Conservation (phyloP, 2,113 vertebrate genomes). For the Bungarus multicinctus region DNA sequence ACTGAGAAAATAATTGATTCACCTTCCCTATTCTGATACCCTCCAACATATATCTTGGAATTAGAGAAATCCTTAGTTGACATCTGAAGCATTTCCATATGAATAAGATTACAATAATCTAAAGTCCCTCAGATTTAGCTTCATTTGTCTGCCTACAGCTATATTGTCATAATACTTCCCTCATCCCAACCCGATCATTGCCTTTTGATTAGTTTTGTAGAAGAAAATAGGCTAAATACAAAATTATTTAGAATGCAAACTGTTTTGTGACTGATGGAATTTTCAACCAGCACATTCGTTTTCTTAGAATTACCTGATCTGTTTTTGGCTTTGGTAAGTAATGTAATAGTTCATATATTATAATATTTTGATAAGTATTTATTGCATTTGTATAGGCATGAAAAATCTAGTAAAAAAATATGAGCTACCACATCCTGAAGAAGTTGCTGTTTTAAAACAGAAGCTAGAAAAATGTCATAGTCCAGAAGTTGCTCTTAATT, state of each 20-base stretch:
- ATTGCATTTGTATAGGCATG: conserved; percentile 71
- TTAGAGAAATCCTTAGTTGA: background rate
- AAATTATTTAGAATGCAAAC: background rate
- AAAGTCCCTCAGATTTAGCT: background rate
- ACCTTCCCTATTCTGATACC: background rate
- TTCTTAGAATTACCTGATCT: background rate
- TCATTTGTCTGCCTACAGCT: background rate
- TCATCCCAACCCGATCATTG: too few species aligned
- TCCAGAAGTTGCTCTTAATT: conserved; percentile 71
- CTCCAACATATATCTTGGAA: background rate
- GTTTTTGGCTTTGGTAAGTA: background rate
- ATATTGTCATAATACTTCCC: background rate
- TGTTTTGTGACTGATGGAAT: background rate
- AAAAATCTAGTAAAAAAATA: conserved; percentile 89
- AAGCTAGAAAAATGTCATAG: conserved; percentile 88
- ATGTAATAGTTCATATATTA: background rate
- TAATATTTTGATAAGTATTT: background rate
- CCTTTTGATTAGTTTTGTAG: background rate
- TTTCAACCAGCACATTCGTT: background rate
- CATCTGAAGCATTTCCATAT: background rate
- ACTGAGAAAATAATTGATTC: background rate
- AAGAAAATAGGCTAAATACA: background rate
- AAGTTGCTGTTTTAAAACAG: conserved; percentile 81
- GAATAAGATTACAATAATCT: background rate
- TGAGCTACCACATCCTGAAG: conserved; percentile 81